Base-by-base conservation (phyloP, 1,140 invertebrate species). In the Hetaerina americana region DNA sequence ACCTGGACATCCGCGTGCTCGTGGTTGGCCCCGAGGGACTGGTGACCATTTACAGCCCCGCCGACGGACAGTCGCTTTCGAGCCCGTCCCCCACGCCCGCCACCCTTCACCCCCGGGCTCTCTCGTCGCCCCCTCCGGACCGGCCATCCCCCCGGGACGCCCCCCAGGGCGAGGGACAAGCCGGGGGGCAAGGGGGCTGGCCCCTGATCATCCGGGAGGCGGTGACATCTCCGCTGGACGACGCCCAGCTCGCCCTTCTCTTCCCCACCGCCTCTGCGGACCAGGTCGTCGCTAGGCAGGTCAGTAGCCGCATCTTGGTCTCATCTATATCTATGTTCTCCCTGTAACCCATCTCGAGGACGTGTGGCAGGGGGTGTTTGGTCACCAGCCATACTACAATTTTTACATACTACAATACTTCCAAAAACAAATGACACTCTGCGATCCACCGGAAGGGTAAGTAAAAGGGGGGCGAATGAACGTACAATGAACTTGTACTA, bases 11-110 rank as follows among this genome's bases (percentile, higher is more conserved):
- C n/a, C 79, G 88, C 70, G 88, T 89, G 8, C 78, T 89, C 10
- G 88, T 87, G 5, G 88, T 89, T 0, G 84, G 86, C 75, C 85
- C 85, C 26, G 83, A 87, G 76, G 88, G 88, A 2, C 81, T 89
- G 29, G 84, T 88, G 8, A 87, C 87, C 26, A 88, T 89, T 68
- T 88, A 88, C 79, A 87, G 87, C 75, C 87, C 87, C 0, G 67
- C 67, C 67, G 12, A 15, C 67, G 25, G 67, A 15, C 12, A 68
- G 15, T 68, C 67, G 1, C 15, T 12, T 6, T 25, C 67, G n/a
- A 68, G n/a, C 18, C 2, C 27, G 67, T 18, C 3, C 1, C 67
- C 67, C 2, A 25, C 18, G 18, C 25, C 15, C 28, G 27, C 71
- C 70, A 57, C 40, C 40, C 15, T 18, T 18, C 3, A 12, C 40